phyloP scores from a whole-genome alignment of 2,797 vertebrate species.

The Scarus forsteni region DNA sequence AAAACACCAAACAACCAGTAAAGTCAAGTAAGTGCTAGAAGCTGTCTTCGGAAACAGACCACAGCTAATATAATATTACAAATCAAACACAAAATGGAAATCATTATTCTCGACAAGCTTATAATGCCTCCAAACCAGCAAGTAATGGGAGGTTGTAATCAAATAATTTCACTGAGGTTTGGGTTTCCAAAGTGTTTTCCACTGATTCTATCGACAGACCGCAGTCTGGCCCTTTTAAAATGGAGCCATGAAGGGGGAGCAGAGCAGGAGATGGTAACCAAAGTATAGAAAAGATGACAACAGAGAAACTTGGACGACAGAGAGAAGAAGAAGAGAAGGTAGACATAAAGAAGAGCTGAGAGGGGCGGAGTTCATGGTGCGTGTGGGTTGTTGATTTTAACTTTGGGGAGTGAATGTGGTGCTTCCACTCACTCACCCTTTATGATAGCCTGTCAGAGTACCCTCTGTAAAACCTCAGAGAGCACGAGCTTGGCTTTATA shows the following conservation, averaged over 20 bases:
- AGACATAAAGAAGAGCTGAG: constrained; percentile 20
- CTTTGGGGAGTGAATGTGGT: constrained; percentile 15
- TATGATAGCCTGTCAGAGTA: constrained; percentile 37
- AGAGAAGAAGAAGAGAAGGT: constrained; percentile 16
- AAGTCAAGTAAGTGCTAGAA: constrained; percentile 53
- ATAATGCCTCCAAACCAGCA: constrained; percentile 77
- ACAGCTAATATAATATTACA: constrained; percentile 70
- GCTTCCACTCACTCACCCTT: constrained; percentile 44
- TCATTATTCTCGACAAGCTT: constrained; percentile 74
- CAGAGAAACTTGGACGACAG: constrained; percentile 24
- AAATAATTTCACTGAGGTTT: constrained; percentile 79
- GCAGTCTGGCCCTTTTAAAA: constrained; percentile 66
- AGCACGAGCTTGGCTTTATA: constrained; percentile 31
- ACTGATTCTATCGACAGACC: constrained; percentile 75
- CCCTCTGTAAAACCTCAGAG: constrained; percentile 49
- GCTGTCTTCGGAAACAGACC: constrained; percentile 60
- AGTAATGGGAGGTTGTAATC: constrained; percentile 79
- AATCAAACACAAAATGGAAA: constrained; percentile 78
- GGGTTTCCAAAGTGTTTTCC: constrained; percentile 80
- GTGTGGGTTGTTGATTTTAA: constrained; percentile 20
- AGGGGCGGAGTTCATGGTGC: constrained; percentile 1
- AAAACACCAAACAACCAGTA: constrained; percentile 44
- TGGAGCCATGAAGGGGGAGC: constrained; percentile 22
- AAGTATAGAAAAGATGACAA: constrained; percentile 3
- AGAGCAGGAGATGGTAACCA: constrained; percentile 1